Conservation (phyloP, 1,140 invertebrate genomes). For the Himalopsyche phryganea region DNA sequence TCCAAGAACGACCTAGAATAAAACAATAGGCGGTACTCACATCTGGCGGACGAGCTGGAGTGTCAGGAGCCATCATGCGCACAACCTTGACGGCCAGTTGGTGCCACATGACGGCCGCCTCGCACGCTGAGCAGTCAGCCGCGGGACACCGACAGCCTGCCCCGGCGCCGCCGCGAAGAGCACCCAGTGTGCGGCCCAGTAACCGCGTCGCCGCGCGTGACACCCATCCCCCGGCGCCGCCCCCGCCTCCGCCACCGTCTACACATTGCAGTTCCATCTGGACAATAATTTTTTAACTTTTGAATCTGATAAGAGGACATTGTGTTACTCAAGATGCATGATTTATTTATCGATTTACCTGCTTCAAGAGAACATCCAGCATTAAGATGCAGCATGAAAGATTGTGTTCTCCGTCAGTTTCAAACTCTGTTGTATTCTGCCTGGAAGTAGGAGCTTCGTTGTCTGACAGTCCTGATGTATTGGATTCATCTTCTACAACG, state of each 20-base stretch:
- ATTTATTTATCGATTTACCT: conserved; percentile 54
- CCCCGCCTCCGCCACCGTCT: conserved; percentile 43
- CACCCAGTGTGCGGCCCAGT: conserved; percentile 75
- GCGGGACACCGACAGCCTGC: conserved; percentile 42
- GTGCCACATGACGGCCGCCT: conserved; percentile 90
- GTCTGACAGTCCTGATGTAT: conserved; percentile 68
- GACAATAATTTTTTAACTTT: conserved; percentile 2
- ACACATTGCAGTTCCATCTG: conserved; percentile 91
- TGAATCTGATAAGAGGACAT: not conserved
- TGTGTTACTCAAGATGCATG: not conserved
- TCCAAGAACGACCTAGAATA: too few relatives aligned
- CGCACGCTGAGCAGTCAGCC: conserved; percentile 86
- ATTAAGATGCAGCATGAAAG: conserved; percentile 93
- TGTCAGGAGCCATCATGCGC: conserved; percentile 72
- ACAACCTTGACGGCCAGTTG: conserved; percentile 81
- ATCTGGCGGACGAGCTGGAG: conserved; percentile 71
- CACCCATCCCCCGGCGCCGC: conserved; percentile 13
- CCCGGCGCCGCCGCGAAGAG: conserved; percentile 70
- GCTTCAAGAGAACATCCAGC: conserved; percentile 92
- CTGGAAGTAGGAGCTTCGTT: conserved; percentile 61
- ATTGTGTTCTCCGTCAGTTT: conserved; percentile 67
- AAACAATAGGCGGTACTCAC: conserved; percentile 50
- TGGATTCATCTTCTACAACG: conserved; percentile 66
- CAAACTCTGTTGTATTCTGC: conserved; percentile 55
- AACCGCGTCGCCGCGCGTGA: conserved; percentile 52